Base-by-base conservation (phyloP, 2,797 vertebrate species). In the Sciurus vulgaris region DNA sequence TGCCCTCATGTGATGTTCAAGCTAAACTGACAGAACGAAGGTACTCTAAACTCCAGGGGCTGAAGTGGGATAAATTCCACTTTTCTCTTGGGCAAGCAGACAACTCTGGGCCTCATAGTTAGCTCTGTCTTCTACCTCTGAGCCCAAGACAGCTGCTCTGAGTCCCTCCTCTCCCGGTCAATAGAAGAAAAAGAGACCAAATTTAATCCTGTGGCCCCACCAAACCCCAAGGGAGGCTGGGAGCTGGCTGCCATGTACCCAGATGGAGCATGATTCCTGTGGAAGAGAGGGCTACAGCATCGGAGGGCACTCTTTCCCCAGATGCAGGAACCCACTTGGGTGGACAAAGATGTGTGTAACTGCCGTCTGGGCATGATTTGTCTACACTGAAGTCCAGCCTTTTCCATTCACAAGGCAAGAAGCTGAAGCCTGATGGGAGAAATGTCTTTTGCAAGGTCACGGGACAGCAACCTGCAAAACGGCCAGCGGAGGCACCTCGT, bases 271-370 rank as follows among this genome's bases (percentile, higher is more conserved):
- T 72, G 15, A 24, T 33, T 79, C 76, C 47, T 24, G 5, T 6
- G 22, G 56, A 44, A 9, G 2, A 33, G 6, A 0, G 7, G 24
- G 63, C 18, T 65, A 0, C 0, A 0, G 10, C 12, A 0, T 0
- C 6, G 5, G 56, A 44, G 56, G 4, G 22, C 13, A 49, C 7
- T 44, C 28, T 4, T 35, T 14, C 38, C 30, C 73, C 54, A 28
- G 17, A 7, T 17, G 6, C 2, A 59, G 49, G 12, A 70, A 35
- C 12, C 1, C 4, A 28, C 56, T 41, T 13, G 28, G 51, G 18
- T 63, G 30, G 44, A 79, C 15, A 28, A 26, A 73, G 72, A 18
- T 14, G 18, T n/a, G 17, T 7, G 3, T 30, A 13, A 24, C 79
- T 44, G 5, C 77, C 26, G 3, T 24, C 63, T 12, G 24, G 30